Evolutionary conservation across 2,113 vertebrate species (phyloP).

Genomic region (Antechinus flavipes): DNA sequence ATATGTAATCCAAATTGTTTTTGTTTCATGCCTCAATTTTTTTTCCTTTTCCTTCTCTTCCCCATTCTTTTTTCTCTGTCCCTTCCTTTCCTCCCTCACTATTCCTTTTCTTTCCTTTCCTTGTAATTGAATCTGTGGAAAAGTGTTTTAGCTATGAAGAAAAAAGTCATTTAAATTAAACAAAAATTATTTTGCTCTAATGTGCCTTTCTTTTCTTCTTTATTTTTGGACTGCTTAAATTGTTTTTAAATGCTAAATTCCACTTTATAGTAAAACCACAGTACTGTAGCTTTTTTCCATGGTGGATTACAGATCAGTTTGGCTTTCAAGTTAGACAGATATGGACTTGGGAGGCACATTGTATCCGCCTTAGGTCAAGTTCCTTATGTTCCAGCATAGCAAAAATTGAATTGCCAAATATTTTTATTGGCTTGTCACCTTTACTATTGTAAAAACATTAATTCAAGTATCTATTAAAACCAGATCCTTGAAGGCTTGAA

Average conservation of each 20-base stretch:
- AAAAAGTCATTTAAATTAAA: conserved; percentile 57
- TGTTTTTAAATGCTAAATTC: conserved; percentile 66
- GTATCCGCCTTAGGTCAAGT: conserved; percentile 77
- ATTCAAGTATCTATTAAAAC: conserved; percentile 80
- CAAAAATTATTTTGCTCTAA: conserved; percentile 47
- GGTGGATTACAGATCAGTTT: conserved; percentile 78
- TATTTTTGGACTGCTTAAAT: conserved; percentile 50
- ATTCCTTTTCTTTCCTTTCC: background rate
- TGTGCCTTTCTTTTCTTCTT: background rate
- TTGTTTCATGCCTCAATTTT: background rate
- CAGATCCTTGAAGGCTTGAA: conserved; percentile 78
- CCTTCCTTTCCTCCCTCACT: too few relatives aligned
- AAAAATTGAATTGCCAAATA: conserved; percentile 81
- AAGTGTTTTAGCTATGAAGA: conserved; percentile 58
- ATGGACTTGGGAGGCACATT: conserved; percentile 65
- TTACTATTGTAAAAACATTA: conserved; percentile 80
- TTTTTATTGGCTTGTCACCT: conserved; percentile 86
- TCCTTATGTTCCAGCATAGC: conserved; percentile 76
- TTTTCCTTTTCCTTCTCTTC: background rate
- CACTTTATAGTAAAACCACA: conserved; percentile 73
- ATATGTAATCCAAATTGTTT: background rate
- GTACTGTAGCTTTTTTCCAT: conserved; percentile 73
- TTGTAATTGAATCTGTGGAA: background rate
- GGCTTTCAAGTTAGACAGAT: conserved; percentile 78
- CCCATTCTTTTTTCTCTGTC: background rate